Evolutionary conservation across 2,113 vertebrate species (phyloP), one percentile per base, ranked within the genome.

Genomic region (Ursus arctos): DNA sequence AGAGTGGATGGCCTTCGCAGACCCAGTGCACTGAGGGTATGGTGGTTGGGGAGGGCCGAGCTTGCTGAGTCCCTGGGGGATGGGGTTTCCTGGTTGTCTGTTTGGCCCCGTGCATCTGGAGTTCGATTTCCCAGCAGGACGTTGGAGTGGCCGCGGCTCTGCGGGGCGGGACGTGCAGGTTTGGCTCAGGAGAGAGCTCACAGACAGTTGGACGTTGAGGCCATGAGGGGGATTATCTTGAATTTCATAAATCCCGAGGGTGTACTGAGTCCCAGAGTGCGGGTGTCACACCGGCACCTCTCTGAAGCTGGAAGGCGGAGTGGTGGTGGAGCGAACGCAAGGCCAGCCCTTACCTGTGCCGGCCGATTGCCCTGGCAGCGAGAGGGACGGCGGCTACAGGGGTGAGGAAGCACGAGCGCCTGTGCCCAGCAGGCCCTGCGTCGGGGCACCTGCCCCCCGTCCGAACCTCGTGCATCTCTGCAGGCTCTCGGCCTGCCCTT

Each of bases 291-390:
- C 51, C 0, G 0, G 47, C 36, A 14, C 4, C 2, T 6, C 4
- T 24, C 21, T 31, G 47, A 19, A 47, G n/a, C 47, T 6, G 49
- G 74, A 16, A 59, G 88, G 59, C 63, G 9, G 12, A 19, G 72
- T 12, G 0, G 57, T 33, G 28, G 5, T 0, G 4, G 47, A 21
- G 61, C 28, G 3, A 21, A 18, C 3, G 1, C 11, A 3, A 28
- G 72, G 33, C 72, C 15, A 3, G 7, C 5, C 1, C 40, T 6
- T 7, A 1, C 15, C 57, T 14, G 1, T 1, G 36, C 31, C 1
- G 63, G 28, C 13, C 22, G n/a, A 3, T 40, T 57, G 57, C 31
- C 3, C 36, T 33, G 57, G 81, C 72, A 55, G 13, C 0, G 49
- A 22, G 86, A 57, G 84, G 47, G 19, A 21, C 9, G 24, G 85